Conservation (phyloP, 2,888 invertebrate genomes). For the Trilocha varians region DNA sequence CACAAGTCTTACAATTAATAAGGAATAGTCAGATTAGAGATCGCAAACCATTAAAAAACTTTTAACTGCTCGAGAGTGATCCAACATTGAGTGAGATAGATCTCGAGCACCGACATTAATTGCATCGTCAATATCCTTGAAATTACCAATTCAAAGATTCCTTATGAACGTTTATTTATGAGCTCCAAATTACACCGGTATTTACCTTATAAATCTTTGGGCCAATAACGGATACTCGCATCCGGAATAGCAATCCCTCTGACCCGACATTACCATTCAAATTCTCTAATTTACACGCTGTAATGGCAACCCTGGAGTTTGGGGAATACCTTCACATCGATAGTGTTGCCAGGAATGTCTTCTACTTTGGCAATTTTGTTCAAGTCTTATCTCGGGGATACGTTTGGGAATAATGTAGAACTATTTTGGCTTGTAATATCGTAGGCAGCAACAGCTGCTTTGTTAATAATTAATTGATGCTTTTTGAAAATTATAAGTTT, state of each 20-base stretch:
- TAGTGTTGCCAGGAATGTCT: constrained; percentile 6
- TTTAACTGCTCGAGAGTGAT: too few relatives aligned
- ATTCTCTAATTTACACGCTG: constrained; percentile 34
- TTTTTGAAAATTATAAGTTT: too few relatives aligned
- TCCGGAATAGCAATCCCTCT: constrained; percentile 20
- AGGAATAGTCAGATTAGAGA: too few relatives aligned
- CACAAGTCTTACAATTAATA: too few relatives aligned
- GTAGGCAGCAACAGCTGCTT: too few relatives aligned
- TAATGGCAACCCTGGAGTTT: constrained; percentile 22
- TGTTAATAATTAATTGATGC: too few relatives aligned
- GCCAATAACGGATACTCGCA: constrained; percentile 25
- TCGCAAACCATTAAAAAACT: too few relatives aligned
- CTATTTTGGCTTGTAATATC: too few relatives aligned
- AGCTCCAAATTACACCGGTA: constrained; percentile 1
- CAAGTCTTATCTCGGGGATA: not conserved
- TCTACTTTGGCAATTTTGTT: not conserved
- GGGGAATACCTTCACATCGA: constrained; percentile 14
- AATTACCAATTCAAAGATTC: not conserved
- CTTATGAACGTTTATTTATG: not conserved
- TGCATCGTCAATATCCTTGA: not conserved
- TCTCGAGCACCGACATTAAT: not conserved
- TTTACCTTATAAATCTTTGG: constrained; percentile 19
- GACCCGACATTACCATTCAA: constrained; percentile 31
- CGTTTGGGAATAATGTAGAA: too few relatives aligned
- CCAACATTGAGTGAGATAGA: not conserved